These are phyloP conservation scores for Bugula neritina DNA, from an alignment of 2,888 invertebrate genomes.

Conservation along the genomic window DNA sequence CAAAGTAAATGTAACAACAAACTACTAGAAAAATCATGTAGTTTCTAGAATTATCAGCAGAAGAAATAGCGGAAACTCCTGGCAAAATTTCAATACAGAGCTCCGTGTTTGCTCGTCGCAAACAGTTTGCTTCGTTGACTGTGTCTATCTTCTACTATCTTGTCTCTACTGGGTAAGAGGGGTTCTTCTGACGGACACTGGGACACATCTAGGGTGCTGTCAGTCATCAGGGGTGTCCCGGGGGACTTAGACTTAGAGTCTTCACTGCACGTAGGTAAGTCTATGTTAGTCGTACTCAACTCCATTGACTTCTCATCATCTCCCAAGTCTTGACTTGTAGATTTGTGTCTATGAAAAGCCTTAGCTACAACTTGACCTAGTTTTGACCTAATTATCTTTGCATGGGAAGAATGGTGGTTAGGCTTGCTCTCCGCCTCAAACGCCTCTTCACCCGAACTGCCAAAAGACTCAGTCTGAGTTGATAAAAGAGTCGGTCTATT, in stretches of 20 bases:
- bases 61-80: too few species aligned
- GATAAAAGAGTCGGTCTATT: neutral
- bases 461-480: neutral
- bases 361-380: slow-evolving; percentile 14
- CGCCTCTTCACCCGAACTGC: neutral
- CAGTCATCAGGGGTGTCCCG: neutral
- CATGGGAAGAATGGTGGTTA: neutral
- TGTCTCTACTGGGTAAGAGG: neutral
- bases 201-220: neutral
- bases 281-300: neutral
- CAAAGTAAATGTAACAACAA: too few species aligned
- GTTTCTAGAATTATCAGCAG: too few species aligned
- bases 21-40: too few species aligned
- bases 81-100: too few species aligned
- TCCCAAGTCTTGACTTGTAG: slow-evolving; percentile 1
- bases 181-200: slow-evolving; percentile 20
- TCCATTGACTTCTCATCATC: slow-evolving; percentile 5
- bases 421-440: neutral
- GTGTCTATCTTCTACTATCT: too few species aligned
- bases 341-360: neutral
- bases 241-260: neutral
- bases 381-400: neutral
- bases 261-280: neutral
- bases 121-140: too few species aligned
- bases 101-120: too few species aligned